Conservation (phyloP, 2,888 invertebrate species). For the Neoaliturus tenellus region DNA sequence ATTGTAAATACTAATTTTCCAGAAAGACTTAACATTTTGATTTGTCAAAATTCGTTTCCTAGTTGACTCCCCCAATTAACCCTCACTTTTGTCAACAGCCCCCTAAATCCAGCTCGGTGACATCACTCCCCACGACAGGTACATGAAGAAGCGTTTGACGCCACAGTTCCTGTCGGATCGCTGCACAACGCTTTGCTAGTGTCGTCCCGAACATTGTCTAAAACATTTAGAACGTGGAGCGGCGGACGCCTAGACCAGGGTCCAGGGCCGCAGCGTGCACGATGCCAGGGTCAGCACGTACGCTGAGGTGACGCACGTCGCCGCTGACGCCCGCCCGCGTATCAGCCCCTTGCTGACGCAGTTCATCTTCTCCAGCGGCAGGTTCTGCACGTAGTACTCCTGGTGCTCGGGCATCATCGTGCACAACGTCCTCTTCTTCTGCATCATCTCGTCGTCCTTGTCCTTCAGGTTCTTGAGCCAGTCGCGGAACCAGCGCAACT, state of each 20-base stretch:
- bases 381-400: slow-evolving; percentile 87
- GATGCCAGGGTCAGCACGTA: slow-evolving; percentile 8
- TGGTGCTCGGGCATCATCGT: slow-evolving; percentile 88
- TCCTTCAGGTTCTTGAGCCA: slow-evolving; percentile 87
- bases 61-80: too few species aligned
- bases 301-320: slow-evolving; percentile 4
- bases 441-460: slow-evolving; percentile 92
- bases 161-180: too few species aligned
- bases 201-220: too few species aligned
- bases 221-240: too few species aligned
- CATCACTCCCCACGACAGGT: too few species aligned
- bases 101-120: too few species aligned
- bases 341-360: slow-evolving; percentile 76
- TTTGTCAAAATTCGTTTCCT: neutral
- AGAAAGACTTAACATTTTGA: slow-evolving; percentile 20
- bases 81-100: too few species aligned
- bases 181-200: too few species aligned
- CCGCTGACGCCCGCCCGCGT: slow-evolving; percentile 58
- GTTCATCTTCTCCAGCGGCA: slow-evolving; percentile 90
- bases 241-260: neutral
- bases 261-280: slow-evolving; percentile 12
- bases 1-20: neutral
- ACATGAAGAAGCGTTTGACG: too few species aligned
- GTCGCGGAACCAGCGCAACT: slow-evolving; percentile 90
- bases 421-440: slow-evolving; percentile 90